Evolutionary conservation across 53 echinoderm and acorn worm species (phyloP).

Genomic region (Echinarachnius parma): DNA sequence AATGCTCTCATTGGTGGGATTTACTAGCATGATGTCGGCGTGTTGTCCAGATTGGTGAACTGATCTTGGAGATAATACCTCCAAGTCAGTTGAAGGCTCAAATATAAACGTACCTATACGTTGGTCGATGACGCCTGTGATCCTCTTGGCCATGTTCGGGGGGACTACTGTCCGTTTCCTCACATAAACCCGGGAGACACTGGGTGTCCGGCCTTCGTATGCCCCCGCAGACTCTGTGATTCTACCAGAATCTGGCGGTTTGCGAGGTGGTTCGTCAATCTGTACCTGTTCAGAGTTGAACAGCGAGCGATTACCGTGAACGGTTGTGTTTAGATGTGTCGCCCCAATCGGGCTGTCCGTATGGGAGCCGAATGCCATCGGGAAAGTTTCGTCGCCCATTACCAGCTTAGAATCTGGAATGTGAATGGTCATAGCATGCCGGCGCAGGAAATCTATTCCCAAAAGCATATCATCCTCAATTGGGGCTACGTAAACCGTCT

Average conservation of each 20-base stretch:
- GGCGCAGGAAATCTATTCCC: constrained; percentile 36
- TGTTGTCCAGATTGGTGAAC: neutral
- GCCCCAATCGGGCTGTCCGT: too few species aligned
- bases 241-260: too few species aligned
- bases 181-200: constrained; percentile 20
- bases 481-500: constrained; percentile 37
- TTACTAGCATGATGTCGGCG: constrained; percentile 23
- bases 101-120: constrained; percentile 21
- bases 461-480: too few species aligned
- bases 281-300: too few species aligned
- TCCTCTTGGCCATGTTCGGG: constrained; percentile 13
- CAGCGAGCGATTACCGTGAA: too few species aligned
- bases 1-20: constrained; percentile 31
- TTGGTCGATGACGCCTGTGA: constrained; percentile 13
- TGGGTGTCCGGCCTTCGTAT: neutral
- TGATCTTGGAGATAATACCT: constrained; percentile 28
- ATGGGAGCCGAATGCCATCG: constrained; percentile 9
- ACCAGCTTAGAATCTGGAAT: constrained; percentile 3
- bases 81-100: constrained; percentile 18
- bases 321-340: too few species aligned
- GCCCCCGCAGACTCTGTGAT: too few species aligned
- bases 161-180: constrained; percentile 10
- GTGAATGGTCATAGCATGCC: neutral
- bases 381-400: constrained; percentile 2
- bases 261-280: too few species aligned